Percentiles rank a stretch among this genome's conserved stretches.
These are phyloP conservation scores for Dasyornis broadbenti DNA, from an alignment of 2,113 vertebrate species.

Conservation along the genomic window DNA sequence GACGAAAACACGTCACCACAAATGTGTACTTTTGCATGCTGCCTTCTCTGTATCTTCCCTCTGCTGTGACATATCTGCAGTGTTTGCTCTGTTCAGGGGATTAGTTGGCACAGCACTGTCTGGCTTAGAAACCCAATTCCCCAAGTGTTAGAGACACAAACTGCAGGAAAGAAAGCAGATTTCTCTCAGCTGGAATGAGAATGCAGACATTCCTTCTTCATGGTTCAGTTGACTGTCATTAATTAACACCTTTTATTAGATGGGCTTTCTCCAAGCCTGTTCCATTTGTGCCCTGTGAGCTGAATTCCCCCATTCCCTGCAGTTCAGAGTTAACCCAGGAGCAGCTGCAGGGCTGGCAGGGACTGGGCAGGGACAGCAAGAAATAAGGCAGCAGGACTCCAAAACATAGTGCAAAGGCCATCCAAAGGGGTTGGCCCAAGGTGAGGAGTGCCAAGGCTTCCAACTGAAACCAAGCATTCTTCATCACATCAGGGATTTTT, in stretches of 20 bases:
- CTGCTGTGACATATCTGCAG: background rate
- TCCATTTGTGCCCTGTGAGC: background rate
- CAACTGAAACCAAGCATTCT: background rate
- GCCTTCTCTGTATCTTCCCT: background rate
- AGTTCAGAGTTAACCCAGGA: background rate
- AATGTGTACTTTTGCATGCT: fast-evolving
- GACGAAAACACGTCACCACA: background rate
- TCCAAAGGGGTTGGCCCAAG: background rate
- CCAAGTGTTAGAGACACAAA: background rate
- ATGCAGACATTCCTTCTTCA: background rate
- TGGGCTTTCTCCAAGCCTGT: background rate
- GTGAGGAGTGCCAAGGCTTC: background rate
- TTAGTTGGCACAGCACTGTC: background rate
- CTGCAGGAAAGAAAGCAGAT: background rate
- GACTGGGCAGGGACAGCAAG: background rate
- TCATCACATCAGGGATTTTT: background rate
- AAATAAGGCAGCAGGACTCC: background rate
- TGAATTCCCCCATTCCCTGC: background rate
- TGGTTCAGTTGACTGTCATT: background rate
- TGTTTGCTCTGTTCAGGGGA: background rate
- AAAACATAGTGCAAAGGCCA: background rate
- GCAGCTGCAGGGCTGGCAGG: background rate
- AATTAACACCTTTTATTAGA: constrained; percentile 8
- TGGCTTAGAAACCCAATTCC: background rate
- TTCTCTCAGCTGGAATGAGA: background rate